Evolutionary conservation across 2,113 vertebrate species (phyloP).

Genomic region (Ariopsis seemanni): DNA sequence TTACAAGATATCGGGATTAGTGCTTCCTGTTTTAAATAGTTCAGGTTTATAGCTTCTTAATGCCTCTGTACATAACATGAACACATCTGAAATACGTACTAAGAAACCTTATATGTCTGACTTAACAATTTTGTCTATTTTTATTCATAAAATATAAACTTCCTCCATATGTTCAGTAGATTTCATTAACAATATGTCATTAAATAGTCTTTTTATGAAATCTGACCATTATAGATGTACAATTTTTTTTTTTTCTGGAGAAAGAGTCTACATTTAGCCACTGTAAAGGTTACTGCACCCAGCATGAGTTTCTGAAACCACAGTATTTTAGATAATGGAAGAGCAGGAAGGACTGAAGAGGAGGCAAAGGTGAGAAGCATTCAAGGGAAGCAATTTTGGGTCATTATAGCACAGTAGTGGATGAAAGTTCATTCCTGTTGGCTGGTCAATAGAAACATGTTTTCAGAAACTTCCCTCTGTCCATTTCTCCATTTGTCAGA

Average conservation of each 20-base stretch:
- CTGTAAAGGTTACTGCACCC: slow-evolving; percentile 32
- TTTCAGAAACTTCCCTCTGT: not conserved
- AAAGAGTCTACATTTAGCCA: slow-evolving; percentile 30
- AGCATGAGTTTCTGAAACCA: slow-evolving; percentile 24
- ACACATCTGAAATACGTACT: not conserved
- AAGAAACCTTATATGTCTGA: not conserved
- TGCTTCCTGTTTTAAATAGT: not conserved
- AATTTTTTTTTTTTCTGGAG: slow-evolving; percentile 3
- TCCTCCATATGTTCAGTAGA: not conserved
- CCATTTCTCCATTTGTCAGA: not conserved
- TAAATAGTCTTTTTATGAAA: not conserved
- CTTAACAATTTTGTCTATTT: not conserved
- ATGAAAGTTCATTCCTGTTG: not conserved
- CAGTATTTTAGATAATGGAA: slow-evolving; percentile 25
- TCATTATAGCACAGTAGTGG: not conserved
- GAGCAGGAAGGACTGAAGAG: not conserved
- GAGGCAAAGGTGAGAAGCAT: not conserved
- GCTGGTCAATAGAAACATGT: not conserved
- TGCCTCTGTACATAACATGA: not conserved
- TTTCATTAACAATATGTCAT: not conserved
- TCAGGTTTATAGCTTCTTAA: too few relatives aligned
- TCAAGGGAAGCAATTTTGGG: not conserved
- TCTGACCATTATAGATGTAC: not conserved
- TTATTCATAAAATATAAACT: not conserved
- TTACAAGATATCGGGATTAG: too few relatives aligned